Evolutionary conservation across 2,888 invertebrate genomes (phyloP), one percentile per base, ranked within the genome.

Genomic region (Lasius fuliginosus): DNA sequence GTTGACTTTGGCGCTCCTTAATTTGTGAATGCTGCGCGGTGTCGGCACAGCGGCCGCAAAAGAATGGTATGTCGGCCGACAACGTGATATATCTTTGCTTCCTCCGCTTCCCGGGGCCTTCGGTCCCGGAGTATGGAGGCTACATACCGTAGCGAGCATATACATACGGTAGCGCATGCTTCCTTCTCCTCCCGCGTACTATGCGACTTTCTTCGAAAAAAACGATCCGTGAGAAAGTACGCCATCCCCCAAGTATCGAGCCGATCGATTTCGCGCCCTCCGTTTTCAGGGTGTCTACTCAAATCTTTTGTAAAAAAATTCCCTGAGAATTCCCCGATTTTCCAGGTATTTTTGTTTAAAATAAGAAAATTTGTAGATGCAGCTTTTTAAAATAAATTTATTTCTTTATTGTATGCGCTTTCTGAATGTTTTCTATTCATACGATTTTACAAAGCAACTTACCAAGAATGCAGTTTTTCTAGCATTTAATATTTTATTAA

Each of bases 1-100:
- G 90, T 89, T 91, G 92, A 93, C 93, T 94, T 94, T 92, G 93
- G 93, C 92, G 92, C 93, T 94, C 93, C 94, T 94, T 94, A 94
- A 93, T 94, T 94, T 94, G 94, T 92, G 94, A 94, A 94, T 90
- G 90, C 92, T 91, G 89, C 90, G 89, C 91, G 88, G 88, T 91
- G 91, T 91, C 92, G 91, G 90, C 82, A 23, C 23, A 65, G 85
- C 84, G 83, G 88, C 92, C 92, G 93, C 91, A 90, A 93, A 94
- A 94, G 93, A 93, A 92, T 93, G 93, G 92, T 93, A 94, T 94
- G 93, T 92, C 92, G 92, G 89, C 90, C 92, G 93, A 94, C 94
- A 93, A 91, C 93, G 92, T 91, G 94, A 94, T 94, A 93, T 94
- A 92, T 92, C 93, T 92, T 89, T 88, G 53, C 53, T n/a, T n/a